Conservation (phyloP, 2,888 invertebrate genomes). For the Aspidiotus rigidus region DNA sequence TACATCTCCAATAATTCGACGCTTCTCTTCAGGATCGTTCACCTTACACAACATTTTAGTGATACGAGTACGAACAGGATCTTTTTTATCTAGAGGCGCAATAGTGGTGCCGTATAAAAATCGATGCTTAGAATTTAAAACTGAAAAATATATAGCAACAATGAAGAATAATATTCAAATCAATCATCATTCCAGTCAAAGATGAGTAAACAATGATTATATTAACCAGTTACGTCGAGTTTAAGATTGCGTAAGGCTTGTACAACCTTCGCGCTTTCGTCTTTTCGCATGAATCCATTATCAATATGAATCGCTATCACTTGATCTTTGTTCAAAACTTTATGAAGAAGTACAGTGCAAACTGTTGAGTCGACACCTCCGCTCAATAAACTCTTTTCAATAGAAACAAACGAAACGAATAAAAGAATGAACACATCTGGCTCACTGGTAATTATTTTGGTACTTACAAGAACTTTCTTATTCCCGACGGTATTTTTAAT, state of each 20-base stretch:
- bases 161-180: not conserved
- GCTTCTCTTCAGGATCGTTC: conserved; percentile 90
- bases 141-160: conserved; percentile 15
- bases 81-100: conserved; percentile 55
- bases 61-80: conserved; percentile 51
- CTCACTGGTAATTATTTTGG: not conserved
- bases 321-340: conserved; percentile 72
- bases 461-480: conserved; percentile 80
- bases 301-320: conserved; percentile 96
- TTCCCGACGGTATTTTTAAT: conserved; percentile 80
- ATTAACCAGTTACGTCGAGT: conserved; percentile 60
- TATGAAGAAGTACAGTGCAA: conserved; percentile 87
- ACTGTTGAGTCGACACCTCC: conserved; percentile 99
- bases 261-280: conserved; percentile 83
- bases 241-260: conserved; percentile 73
- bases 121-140: conserved; percentile 46
- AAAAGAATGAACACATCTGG: not conserved
- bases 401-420: not conserved
- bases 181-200: not conserved
- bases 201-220: not conserved
- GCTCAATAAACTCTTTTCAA: conserved; percentile 74
- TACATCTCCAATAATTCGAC: conserved; percentile 97
- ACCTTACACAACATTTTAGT: conserved; percentile 80
- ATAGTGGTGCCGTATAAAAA: conserved; percentile 65
- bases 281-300: conserved; percentile 97